phyloP scores from a whole-genome alignment of 37 sponge, comb jelly and placozoan species.

The Dysidea cf. avara region DNA sequence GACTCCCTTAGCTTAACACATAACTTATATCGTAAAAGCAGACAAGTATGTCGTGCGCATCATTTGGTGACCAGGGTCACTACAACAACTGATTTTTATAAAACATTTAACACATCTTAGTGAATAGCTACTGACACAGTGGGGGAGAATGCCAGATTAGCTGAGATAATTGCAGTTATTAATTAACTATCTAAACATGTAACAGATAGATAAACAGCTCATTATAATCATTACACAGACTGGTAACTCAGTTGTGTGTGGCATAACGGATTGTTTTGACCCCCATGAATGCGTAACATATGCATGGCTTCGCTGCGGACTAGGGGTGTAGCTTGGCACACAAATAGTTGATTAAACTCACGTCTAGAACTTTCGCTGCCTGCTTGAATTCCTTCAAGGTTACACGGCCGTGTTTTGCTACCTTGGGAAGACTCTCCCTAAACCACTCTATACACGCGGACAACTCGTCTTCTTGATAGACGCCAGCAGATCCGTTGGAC shows the following conservation, averaged over 20 bases:
- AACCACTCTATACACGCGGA: constrained; percentile 55
- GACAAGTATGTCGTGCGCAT: no score
- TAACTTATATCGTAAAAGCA: no score
- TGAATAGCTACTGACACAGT: no score
- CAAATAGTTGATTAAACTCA: not conserved
- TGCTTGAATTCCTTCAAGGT: constrained; percentile 61
- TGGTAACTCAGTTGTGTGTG: not conserved
- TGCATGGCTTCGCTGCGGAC: not conserved
- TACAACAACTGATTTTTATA: no score
- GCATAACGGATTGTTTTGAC: not conserved
- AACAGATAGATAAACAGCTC: not conserved
- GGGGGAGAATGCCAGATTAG: no score
- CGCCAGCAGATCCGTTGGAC: no score
- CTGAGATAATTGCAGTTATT: no score
- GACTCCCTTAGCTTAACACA: no score
- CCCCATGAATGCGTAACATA: no score
- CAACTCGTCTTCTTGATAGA: constrained; percentile 13
- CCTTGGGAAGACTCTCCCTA: constrained; percentile 12
- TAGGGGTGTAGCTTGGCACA: not conserved
- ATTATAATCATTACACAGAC: not conserved
- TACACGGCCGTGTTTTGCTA: constrained; percentile 44
- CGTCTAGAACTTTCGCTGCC: constrained; percentile 52
- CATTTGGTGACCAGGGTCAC: no score
- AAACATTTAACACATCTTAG: no score
- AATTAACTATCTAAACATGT: no score